Evolutionary conservation across 2,888 invertebrate genomes (phyloP).

Genomic region (Cephus rjabovi): DNA sequence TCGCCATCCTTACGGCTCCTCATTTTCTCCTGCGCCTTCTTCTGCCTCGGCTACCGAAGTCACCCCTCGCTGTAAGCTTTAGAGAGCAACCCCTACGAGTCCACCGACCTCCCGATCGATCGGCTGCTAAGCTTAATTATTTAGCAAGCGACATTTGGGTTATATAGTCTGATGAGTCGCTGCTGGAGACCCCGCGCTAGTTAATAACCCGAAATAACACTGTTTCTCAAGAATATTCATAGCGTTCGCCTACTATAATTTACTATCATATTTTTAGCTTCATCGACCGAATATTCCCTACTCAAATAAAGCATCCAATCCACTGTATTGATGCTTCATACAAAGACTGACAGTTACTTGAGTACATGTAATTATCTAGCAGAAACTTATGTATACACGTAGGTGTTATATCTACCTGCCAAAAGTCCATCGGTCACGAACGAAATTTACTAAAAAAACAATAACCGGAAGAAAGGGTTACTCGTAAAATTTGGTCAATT

Average conservation of each 20-base stretch:
- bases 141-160: conserved; percentile 39
- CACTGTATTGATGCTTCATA: background rate
- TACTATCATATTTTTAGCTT: background rate
- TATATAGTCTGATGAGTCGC: background rate
- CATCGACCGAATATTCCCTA: background rate
- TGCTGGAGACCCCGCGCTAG: background rate
- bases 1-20: background rate
- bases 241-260: background rate
- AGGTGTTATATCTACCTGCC: too few relatives aligned
- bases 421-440: too few relatives aligned
- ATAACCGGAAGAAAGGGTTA: conserved; percentile 28
- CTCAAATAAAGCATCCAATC: background rate
- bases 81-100: background rate
- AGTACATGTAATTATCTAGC: background rate
- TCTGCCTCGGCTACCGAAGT: background rate
- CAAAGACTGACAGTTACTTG: background rate
- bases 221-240: background rate
- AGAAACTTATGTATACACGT: background rate
- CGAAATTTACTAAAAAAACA: conserved; percentile 37
- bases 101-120: conserved; percentile 13
- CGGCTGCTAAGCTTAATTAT: conserved; percentile 47
- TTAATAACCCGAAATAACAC: background rate
- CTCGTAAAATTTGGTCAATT: background rate
- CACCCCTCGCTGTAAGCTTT: background rate
- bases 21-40: background rate